phyloP scores from a whole-genome alignment of 1,140 invertebrate species.

The Bombyx mandarina region DNA sequence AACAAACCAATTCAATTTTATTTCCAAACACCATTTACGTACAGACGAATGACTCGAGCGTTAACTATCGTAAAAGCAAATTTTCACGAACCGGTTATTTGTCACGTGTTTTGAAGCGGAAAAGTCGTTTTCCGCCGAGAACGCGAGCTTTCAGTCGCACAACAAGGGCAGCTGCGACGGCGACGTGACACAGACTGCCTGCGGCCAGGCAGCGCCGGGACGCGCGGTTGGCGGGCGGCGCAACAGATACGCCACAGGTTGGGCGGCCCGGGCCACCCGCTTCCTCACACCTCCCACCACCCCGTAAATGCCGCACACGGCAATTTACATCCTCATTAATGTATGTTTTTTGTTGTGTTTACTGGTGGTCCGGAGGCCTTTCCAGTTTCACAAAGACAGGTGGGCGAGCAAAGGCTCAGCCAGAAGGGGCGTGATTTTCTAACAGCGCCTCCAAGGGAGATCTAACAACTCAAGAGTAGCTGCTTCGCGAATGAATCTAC shows the following conservation, averaged over 20 bases:
- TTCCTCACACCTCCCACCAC: slow-evolving; percentile 17
- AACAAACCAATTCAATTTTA: too few species aligned
- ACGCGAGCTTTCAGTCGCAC: slow-evolving; percentile 3
- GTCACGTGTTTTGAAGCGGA: slow-evolving; percentile 28
- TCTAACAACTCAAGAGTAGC: too few species aligned
- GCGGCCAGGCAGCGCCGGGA: slow-evolving; percentile 29
- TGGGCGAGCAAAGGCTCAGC: too few species aligned
- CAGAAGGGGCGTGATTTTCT: too few species aligned
- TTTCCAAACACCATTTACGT: too few species aligned
- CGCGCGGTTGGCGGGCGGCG: slow-evolving; percentile 36
- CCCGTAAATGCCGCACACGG: slow-evolving; percentile 27
- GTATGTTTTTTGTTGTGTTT: slow-evolving; percentile 11
- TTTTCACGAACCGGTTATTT: background rate
- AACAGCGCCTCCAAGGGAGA: too few species aligned
- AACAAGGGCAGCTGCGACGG: slow-evolving; percentile 14
- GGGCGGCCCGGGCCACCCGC: slow-evolving; percentile 37
- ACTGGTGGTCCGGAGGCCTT: too few species aligned
- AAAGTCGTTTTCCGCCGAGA: slow-evolving; percentile 12
- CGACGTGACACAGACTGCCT: slow-evolving; percentile 42
- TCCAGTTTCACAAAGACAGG: too few species aligned
- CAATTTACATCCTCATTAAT: slow-evolving; percentile 65
- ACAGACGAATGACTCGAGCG: too few species aligned
- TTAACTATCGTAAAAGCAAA: too few species aligned
- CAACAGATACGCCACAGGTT: slow-evolving; percentile 68
- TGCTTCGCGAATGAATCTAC: too few species aligned